Conservation (phyloP, 2,113 vertebrate genomes). For the Epinephelus fuscoguttatus region DNA sequence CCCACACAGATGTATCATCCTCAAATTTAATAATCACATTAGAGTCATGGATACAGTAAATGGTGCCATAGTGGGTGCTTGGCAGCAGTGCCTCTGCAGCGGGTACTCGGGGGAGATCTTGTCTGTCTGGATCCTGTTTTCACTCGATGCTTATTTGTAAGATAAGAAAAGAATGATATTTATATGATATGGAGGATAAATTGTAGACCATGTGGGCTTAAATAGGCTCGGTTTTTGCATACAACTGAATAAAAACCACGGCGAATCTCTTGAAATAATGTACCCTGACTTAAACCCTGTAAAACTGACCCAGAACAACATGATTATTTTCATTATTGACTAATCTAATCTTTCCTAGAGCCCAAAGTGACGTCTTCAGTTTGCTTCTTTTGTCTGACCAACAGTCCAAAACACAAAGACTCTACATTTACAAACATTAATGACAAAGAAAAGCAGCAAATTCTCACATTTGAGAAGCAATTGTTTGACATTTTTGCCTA, state of each 20-base stretch:
- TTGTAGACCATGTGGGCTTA: background rate
- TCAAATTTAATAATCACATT: conserved; percentile 61
- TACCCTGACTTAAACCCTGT: background rate
- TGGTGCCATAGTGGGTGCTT: conserved; percentile 21
- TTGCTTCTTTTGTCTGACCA: too few species aligned
- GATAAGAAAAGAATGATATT: background rate
- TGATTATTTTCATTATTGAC: too few species aligned
- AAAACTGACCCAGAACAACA: background rate
- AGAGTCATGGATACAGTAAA: conserved; percentile 50
- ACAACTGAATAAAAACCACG: background rate
- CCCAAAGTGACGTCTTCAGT: too few species aligned
- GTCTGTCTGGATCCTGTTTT: conserved; percentile 39
- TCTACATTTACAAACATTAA: too few species aligned
- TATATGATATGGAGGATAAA: background rate
- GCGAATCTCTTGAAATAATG: background rate
- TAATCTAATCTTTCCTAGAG: too few species aligned
- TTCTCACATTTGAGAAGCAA: too few species aligned
- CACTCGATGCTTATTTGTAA: conserved; percentile 13
- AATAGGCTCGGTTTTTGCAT: background rate
- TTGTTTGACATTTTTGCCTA: too few species aligned
- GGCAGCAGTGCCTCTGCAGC: conserved; percentile 28
- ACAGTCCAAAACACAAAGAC: too few species aligned
- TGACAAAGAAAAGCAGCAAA: too few species aligned
- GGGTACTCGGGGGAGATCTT: background rate
- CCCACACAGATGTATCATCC: conserved; percentile 62